Evolutionary conservation across 2,888 invertebrate genomes (phyloP), one percentile per base, ranked within the genome.

Genomic region (Seira sanloemensis): DNA sequence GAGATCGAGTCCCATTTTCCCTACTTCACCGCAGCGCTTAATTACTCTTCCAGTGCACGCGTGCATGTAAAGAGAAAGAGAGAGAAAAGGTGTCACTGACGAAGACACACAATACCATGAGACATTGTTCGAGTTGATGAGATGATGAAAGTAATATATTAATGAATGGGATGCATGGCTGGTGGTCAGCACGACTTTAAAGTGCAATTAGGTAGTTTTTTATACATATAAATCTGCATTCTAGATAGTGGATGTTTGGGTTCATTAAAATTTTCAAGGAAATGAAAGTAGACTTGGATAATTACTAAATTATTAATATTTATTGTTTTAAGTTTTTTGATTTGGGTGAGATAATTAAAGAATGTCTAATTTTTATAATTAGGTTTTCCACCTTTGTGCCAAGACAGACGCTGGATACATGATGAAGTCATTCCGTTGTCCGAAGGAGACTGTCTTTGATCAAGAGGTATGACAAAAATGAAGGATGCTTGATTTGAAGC

Each of bases 321-420:
- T 37, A 74, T 77, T 26, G 50, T 46, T 68, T 85, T 69, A 67
- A 23, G 62, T 78, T 75, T 89, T 78, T 86, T 91, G 92, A 37
- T 74, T 82, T n/a, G n/a, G n/a, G n/a, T n/a, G n/a, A n/a, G n/a
- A n/a, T n/a, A n/a, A n/a, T n/a, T n/a, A n/a, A n/a, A n/a, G n/a
- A n/a, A n/a, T n/a, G n/a, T n/a, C n/a, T n/a, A n/a, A n/a, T n/a
- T n/a, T n/a, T n/a, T n/a, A n/a, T n/a, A n/a, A n/a, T 2, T 91
- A 97, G 97, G 96, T 97, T 0, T 97, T 97, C 92, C 97, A 97
- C 91, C 96, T 97, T 2, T 97, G 97, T 90, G 97, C 97, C 0
- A 92, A 97, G 75, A 97, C 97, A 1, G 97, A 97, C 89, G 96
- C 96, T 88, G 97, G 97, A 0, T 92, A 97, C 78, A 96, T 97